Conservation (phyloP, 1,140 invertebrate species). For the Atta colombica region DNA sequence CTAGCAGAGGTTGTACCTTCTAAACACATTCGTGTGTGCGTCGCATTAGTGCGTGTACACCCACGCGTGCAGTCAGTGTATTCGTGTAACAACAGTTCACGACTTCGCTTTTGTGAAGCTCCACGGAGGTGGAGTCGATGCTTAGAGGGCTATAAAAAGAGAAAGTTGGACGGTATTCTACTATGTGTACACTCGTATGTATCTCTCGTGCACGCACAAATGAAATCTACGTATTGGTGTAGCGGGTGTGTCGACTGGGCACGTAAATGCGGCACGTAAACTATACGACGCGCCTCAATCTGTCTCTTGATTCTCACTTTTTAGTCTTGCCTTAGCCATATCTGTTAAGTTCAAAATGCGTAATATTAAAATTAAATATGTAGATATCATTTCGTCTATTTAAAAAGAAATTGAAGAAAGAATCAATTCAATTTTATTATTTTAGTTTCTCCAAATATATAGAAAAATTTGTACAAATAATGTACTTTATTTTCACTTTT, state of each 20-base stretch:
- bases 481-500: background rate
- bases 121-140: constrained; percentile 65
- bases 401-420: background rate
- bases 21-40: constrained; percentile 23
- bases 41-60: constrained; percentile 33
- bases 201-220: constrained; percentile 2
- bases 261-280: constrained; percentile 72
- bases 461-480: background rate
- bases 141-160: constrained; percentile 80
- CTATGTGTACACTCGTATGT: constrained; percentile 55
- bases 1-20: constrained; percentile 37
- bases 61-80: background rate
- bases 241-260: constrained; percentile 67
- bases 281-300: constrained; percentile 64
- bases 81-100: constrained; percentile 42
- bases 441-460: background rate
- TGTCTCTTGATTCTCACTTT: constrained; percentile 22
- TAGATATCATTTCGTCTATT: background rate
- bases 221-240: constrained; percentile 58
- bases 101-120: constrained; percentile 33
- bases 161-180: constrained; percentile 72
- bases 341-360: background rate
- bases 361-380: background rate
- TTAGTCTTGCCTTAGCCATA: background rate
- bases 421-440: background rate